phyloP scores from a whole-genome alignment of 1,140 invertebrate species.

The Armadillidium nasatum region DNA sequence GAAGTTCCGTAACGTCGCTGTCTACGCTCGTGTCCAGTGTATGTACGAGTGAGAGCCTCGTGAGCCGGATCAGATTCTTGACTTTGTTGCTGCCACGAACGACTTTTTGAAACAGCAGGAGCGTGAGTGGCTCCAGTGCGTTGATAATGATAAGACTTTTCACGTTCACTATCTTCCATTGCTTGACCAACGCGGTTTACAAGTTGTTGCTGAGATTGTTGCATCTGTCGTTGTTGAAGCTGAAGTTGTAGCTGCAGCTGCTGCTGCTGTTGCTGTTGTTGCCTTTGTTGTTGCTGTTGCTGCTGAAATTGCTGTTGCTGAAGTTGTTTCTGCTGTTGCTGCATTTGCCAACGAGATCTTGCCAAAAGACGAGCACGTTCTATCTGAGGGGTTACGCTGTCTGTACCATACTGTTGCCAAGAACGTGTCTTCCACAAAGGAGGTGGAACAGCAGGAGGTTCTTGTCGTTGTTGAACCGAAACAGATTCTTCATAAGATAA shows the following conservation, averaged over 20 bases:
- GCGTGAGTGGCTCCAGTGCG: conserved; percentile 17
- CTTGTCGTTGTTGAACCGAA: neutral
- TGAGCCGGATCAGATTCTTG: conserved; percentile 23
- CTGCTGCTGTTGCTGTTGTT: neutral
- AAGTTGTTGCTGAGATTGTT: neutral
- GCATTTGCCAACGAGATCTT: neutral
- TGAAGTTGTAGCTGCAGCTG: conserved; percentile 8
- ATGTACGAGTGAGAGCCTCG: conserved; percentile 21
- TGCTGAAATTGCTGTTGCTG: too few species aligned
- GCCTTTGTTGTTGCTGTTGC: conserved; percentile 9
- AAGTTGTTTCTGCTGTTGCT: neutral
- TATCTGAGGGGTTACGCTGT: neutral
- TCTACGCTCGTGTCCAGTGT: conserved; percentile 28
- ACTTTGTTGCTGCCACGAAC: conserved; percentile 29
- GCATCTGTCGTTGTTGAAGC: too few species aligned
- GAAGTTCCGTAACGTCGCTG: neutral
- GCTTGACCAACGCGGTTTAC: neutral
- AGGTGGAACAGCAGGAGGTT: conserved; percentile 1
- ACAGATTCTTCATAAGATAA: neutral
- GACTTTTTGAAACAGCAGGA: conserved; percentile 25
- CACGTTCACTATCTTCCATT: neutral
- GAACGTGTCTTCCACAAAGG: conserved; percentile 27
- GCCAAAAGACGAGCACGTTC: neutral
- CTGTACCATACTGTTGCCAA: conserved; percentile 21
- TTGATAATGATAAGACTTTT: conserved; percentile 13